phyloP scores from a whole-genome alignment of 2,113 vertebrate genomes.

The Emydura subglobosa region DNA sequence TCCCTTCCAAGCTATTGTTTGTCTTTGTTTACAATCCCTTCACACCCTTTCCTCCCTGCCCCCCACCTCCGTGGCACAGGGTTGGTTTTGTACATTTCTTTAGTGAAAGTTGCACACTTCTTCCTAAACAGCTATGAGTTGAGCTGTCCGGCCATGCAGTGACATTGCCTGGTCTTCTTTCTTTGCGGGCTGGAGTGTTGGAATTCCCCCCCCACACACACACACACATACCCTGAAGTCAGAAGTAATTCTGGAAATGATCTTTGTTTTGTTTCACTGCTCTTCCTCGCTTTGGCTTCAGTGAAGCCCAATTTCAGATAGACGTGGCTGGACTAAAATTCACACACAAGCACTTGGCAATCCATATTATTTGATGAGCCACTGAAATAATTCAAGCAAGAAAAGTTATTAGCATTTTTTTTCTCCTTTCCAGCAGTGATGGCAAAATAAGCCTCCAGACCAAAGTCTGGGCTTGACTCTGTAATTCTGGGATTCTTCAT shows the following conservation, averaged over 20 bases:
- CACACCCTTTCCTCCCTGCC: too few relatives aligned
- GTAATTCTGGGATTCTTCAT: background rate
- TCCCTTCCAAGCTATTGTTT: background rate
- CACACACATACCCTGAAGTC: accelerated
- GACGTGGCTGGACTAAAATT: background rate
- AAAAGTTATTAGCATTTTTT: constrained; percentile 7
- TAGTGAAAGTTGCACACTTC: background rate
- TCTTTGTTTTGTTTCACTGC: constrained; percentile 39
- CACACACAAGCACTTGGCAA: accelerated
- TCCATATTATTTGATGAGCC: background rate
- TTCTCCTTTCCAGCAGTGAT: constrained; percentile 34
- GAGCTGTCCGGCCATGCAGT: background rate
- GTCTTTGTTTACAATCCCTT: background rate
- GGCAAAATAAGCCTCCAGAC: background rate
- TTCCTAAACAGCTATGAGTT: background rate
- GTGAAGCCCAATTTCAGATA: constrained; percentile 26
- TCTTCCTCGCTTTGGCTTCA: constrained; percentile 39
- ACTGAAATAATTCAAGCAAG: background rate
- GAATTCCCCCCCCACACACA: background rate
- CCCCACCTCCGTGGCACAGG: background rate
- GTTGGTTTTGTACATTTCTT: background rate
- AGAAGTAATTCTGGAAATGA: constrained; percentile 53
- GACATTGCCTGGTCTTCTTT: background rate
- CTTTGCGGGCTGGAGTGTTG: background rate
- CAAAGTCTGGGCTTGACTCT: background rate